A percentile compares a stretch with the other conserved stretches of the same genome.
Conservation (phyloP, 2,888 invertebrate species). For the Hirtodrosophila alboralis region DNA sequence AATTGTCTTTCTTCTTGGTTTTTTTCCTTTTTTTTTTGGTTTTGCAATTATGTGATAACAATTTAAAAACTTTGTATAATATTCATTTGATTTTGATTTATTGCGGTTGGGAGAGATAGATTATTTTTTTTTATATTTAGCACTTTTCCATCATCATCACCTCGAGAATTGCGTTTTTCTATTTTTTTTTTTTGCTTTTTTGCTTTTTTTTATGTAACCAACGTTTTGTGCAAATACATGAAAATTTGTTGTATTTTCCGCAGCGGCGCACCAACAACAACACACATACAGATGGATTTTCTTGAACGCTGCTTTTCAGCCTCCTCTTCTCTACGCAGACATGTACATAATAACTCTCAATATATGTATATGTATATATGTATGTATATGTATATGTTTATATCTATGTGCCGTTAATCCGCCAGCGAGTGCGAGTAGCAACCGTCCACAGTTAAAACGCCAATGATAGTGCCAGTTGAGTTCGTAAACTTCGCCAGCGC, state of each 20-base stretch:
- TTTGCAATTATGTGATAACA: conserved; percentile 13
- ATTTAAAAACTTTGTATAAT: conserved; percentile 35
- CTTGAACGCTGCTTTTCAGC: conserved; percentile 68
- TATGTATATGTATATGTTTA: conserved; percentile 40
- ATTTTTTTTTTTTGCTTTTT: conserved; percentile 3
- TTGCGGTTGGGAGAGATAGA: conserved; percentile 10
- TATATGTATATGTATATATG: conserved; percentile 32
- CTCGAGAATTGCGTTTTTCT: conserved; percentile 26
- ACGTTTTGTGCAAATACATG: conserved; percentile 67
- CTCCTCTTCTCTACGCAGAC: conserved; percentile 64
- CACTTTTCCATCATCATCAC: conserved; percentile 54
- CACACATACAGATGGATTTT: conserved; percentile 71
- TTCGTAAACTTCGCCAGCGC: conserved; percentile 37
- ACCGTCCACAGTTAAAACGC: conserved; percentile 84
- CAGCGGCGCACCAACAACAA: conserved; percentile 64
- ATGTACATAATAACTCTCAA: conserved; percentile 60
- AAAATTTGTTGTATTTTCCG: conserved; percentile 64
- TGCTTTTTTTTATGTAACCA: conserved; percentile 65
- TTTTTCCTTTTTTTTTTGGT: conserved; percentile 7
- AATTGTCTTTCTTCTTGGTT: conserved; percentile 23
- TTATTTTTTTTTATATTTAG: conserved; percentile 25
- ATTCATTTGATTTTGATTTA: conserved; percentile 4
- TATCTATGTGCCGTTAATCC: conserved; percentile 77
- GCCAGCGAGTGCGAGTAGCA: conserved; percentile 79
- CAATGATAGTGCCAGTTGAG: conserved; percentile 81